A percentile compares a stretch with the other conserved stretches of the same genome.
phyloP scores from a whole-genome alignment of 1,140 invertebrate genomes.

The Stegodyphus dumicola region DNA sequence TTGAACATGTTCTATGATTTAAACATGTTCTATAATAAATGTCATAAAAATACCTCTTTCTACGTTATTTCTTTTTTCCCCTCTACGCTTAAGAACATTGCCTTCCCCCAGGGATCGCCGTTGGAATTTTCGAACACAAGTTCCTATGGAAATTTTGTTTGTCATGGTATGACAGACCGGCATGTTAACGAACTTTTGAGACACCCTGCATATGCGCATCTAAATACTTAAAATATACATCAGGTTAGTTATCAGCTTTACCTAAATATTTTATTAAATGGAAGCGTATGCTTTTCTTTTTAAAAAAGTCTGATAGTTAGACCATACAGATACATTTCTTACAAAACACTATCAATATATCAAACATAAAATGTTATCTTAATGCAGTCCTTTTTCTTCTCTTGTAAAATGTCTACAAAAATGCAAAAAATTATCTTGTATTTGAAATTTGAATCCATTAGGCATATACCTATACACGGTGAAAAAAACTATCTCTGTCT shows the following conservation, averaged over 20 bases:
- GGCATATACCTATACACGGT: no score
- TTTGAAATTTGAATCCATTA: no score
- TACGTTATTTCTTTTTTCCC: background rate
- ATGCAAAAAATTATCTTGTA: no score
- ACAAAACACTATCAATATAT: no score
- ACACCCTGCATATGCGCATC: background rate
- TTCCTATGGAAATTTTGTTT: background rate
- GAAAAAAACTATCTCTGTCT: no score
- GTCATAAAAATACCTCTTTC: background rate
- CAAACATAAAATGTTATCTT: no score
- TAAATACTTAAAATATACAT: background rate
- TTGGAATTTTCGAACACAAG: background rate
- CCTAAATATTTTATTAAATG: background rate
- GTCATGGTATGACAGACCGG: background rate
- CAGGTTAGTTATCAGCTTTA: background rate
- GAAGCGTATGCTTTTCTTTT: background rate
- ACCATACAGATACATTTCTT: no score
- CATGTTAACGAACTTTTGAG: background rate
- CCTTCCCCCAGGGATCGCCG: background rate
- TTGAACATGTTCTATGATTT: background rate
- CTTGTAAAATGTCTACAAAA: no score
- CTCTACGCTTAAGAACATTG: background rate
- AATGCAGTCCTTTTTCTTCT: no score
- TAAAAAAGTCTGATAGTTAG: background rate
- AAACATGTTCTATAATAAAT: background rate